phyloP scores from a whole-genome alignment of 1,140 invertebrate species.

The Calephelis virginiensis region DNA sequence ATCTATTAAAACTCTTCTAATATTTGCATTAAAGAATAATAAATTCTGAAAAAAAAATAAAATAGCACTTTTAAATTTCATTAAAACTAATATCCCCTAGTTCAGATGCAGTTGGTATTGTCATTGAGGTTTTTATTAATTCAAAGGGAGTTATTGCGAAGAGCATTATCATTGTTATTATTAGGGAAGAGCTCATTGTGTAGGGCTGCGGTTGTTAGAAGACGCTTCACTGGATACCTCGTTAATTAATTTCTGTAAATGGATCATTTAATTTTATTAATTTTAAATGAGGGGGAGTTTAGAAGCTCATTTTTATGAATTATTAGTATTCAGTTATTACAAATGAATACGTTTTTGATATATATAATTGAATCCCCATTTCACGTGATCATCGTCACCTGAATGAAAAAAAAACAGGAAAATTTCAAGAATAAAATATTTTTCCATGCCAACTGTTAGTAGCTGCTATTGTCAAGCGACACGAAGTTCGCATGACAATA shows the following conservation, averaged over 20 bases:
- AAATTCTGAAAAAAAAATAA: not conserved
- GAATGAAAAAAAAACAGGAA: no score
- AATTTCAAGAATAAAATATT: no score
- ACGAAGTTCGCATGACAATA: no score
- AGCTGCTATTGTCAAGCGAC: no score
- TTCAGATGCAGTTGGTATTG: slow-evolving; percentile 66
- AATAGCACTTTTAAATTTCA: not conserved
- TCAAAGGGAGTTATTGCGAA: slow-evolving; percentile 57
- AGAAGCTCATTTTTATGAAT: not conserved
- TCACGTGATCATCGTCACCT: no score
- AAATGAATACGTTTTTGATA: no score
- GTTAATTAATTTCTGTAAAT: slow-evolving; percentile 78
- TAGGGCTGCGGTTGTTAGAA: slow-evolving; percentile 54
- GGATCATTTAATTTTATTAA: slow-evolving; percentile 78
- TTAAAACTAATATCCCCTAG: slow-evolving; percentile 46
- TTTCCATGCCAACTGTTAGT: no score
- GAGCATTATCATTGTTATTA: slow-evolving; percentile 61
- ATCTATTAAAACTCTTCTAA: not conserved
- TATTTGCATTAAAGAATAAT: not conserved
- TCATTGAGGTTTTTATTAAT: slow-evolving; percentile 75
- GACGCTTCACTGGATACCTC: slow-evolving; percentile 68
- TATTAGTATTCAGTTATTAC: not conserved
- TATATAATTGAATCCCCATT: no score
- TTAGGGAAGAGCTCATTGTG: slow-evolving; percentile 44
- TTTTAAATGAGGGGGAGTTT: slow-evolving; percentile 70